These are phyloP conservation scores for Heliothis subflexa DNA, from an alignment of 1,140 invertebrate genomes.

Conservation along the genomic window DNA sequence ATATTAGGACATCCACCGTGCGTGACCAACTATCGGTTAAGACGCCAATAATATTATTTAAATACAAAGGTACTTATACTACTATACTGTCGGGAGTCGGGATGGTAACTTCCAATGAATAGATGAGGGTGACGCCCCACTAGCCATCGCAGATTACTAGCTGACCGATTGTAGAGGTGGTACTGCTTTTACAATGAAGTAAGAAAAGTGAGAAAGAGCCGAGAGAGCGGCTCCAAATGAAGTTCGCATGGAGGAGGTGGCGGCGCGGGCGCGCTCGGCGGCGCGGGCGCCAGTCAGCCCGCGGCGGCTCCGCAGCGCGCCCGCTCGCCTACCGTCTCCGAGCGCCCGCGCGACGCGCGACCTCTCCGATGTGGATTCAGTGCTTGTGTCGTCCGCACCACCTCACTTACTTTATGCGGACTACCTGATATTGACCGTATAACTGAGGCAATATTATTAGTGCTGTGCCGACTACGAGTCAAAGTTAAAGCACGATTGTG, in stretches of 20 bases:
- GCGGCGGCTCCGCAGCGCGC: slow-evolving; percentile 1
- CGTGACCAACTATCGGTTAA: no score
- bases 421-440: not conserved
- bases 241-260: not conserved
- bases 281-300: slow-evolving; percentile 15
- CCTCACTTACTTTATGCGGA: not conserved
- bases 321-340: no score
- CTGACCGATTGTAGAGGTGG: no score
- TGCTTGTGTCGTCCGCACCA: slow-evolving; percentile 5
- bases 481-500: no score
- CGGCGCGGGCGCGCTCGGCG: slow-evolving; percentile 12
- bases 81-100: no score
- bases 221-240: not conserved
- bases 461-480: not conserved
- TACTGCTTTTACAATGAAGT: not conserved
- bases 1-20: no score
- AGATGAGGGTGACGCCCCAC: no score
- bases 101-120: no score
- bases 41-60: no score
- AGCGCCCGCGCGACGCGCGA: not conserved
- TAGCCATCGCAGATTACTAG: no score
- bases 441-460: not conserved
- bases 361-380: slow-evolving; percentile 25
- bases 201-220: slow-evolving; percentile 4
- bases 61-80: no score